Evolutionary conservation across 53 echinoderm and acorn worm species (phyloP).

Genomic region (Zoroaster sp.): DNA sequence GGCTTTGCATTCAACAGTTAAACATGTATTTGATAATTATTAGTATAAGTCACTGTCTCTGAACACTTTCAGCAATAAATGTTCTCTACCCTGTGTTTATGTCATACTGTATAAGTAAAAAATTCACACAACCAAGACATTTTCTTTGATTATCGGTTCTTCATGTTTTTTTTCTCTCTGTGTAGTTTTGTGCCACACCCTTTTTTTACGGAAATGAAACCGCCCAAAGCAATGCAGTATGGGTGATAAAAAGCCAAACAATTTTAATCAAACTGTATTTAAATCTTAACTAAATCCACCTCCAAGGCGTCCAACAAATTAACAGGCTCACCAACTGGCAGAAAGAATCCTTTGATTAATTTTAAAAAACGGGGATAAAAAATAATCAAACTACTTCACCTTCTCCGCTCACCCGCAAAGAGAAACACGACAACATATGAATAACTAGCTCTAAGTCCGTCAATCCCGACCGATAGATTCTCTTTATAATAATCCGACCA

Average conservation of each 20-base stretch:
- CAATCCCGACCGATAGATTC: background rate
- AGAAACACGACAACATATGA: background rate
- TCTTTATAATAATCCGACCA: conserved; percentile 17
- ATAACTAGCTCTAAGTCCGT: background rate
- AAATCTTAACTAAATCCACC: conserved; percentile 17
- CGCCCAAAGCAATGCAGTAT: background rate
- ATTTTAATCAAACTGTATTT: conserved; percentile 36
- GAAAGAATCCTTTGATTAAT: background rate
- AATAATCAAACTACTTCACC: background rate
- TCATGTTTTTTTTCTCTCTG: too few relatives aligned
- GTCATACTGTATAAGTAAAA: too few relatives aligned
- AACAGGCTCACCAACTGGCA: background rate
- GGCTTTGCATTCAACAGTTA: too few relatives aligned
- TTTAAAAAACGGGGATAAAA: background rate
- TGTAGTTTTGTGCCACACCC: background rate
- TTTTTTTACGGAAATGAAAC: background rate
- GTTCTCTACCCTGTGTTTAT: too few relatives aligned
- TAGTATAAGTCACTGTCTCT: too few relatives aligned
- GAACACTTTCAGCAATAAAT: too few relatives aligned
- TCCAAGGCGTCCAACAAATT: conserved; percentile 8
- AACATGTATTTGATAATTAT: too few relatives aligned
- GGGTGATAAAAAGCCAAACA: conserved; percentile 2
- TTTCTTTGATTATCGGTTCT: too few relatives aligned
- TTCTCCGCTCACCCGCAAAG: background rate
- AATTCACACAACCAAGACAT: too few relatives aligned